These are phyloP conservation scores for Acronicta psi DNA, from an alignment of 2,888 invertebrate species.

Conservation along the genomic window DNA sequence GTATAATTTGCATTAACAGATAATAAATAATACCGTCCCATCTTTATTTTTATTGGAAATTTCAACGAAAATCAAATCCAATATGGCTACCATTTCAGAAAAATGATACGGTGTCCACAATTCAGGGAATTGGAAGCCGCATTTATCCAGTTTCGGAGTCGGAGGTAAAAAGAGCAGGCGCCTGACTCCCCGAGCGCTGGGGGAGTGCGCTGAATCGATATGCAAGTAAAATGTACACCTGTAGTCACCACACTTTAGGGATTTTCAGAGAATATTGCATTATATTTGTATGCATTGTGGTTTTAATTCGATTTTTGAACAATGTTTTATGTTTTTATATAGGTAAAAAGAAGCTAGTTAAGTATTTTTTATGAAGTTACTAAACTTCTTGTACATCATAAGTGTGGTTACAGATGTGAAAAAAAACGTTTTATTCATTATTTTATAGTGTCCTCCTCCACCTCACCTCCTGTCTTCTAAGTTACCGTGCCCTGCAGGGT, in stretches of 20 bases:
- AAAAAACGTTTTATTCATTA: too few relatives aligned
- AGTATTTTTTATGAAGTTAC: too few relatives aligned
- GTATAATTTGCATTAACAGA: too few relatives aligned
- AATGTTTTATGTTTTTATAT: too few relatives aligned
- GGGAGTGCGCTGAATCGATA: conserved; percentile 82
- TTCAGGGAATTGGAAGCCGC: conserved; percentile 69
- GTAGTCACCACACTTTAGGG: conserved; percentile 58
- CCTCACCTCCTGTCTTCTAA: too few relatives aligned
- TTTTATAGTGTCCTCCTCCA: too few relatives aligned
- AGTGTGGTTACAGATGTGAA: too few relatives aligned
- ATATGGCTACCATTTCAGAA: conserved; percentile 32
- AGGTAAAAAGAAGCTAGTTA: too few relatives aligned
- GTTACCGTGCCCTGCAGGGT: too few relatives aligned
- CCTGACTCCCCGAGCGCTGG: conserved; percentile 58
- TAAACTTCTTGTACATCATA: too few relatives aligned
- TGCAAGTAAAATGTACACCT: conserved; percentile 80
- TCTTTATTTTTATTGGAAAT: conserved; percentile 15
- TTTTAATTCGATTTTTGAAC: too few relatives aligned
- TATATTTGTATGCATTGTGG: not conserved
- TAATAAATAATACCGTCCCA: not conserved
- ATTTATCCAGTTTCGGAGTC: conserved; percentile 77
- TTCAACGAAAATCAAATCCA: conserved; percentile 13
- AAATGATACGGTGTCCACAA: conserved; percentile 48
- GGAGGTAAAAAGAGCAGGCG: conserved; percentile 70
- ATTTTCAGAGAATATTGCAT: conserved; percentile 40